Percentiles rank a stretch among this genome's conserved stretches.
phyloP scores from a whole-genome alignment of 2,888 invertebrate genomes.

The Diloba caeruleocephala region DNA sequence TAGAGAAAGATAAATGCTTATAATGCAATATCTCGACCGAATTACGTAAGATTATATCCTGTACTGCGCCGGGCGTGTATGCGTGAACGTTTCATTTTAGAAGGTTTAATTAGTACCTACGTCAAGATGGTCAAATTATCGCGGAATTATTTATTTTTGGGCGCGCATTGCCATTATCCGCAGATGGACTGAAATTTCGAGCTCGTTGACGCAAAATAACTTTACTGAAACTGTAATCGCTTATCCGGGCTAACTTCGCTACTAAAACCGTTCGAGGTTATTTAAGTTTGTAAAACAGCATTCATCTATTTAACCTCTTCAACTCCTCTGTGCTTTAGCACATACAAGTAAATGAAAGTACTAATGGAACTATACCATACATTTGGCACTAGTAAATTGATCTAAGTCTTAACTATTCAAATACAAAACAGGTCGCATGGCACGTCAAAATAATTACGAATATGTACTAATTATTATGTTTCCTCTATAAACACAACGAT shows the following conservation, averaged over 20 bases:
- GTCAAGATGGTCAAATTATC: constrained; percentile 62
- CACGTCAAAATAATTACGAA: too few species aligned
- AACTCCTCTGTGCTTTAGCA: too few species aligned
- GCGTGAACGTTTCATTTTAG: constrained; percentile 26
- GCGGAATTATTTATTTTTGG: constrained; percentile 77
- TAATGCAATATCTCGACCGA: constrained; percentile 23
- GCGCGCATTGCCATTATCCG: constrained; percentile 56
- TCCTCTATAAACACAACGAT: too few species aligned
- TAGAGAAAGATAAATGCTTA: constrained; percentile 22
- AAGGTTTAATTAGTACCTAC: constrained; percentile 42
- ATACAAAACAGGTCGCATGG: too few species aligned
- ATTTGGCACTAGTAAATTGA: too few species aligned
- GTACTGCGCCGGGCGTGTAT: constrained; percentile 8
- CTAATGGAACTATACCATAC: too few species aligned
- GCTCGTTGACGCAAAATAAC: constrained; percentile 4
- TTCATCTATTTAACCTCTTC: constrained; percentile 53
- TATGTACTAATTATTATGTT: too few species aligned
- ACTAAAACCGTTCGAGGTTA: constrained; percentile 61
- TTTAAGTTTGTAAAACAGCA: constrained; percentile 61
- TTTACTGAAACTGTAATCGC: constrained; percentile 13
- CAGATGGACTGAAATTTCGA: constrained; percentile 9
- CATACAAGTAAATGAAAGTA: too few species aligned
- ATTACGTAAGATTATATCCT: constrained; percentile 37
- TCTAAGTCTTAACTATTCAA: too few species aligned
- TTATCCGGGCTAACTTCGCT: constrained; percentile 62